Conservation (phyloP, 2,113 vertebrate species). For the Tachysurus fulvidraco region DNA sequence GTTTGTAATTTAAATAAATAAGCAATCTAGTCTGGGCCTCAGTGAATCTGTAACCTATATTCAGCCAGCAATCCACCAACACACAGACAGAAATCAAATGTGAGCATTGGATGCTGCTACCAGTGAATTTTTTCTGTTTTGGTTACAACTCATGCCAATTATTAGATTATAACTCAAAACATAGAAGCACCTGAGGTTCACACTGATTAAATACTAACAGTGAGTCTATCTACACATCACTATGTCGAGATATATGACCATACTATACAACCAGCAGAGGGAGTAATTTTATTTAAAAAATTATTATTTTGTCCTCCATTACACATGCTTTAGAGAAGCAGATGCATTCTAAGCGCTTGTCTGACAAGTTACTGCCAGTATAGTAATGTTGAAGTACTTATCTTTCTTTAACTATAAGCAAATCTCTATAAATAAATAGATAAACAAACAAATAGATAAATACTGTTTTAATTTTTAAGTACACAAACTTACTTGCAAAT, state of each 20-base stretch:
- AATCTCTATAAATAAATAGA: neutral
- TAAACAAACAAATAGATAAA: neutral
- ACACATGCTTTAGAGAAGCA: neutral
- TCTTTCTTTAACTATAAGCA: neutral
- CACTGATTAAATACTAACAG: no score
- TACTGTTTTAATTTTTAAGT: neutral
- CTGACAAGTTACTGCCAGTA: neutral
- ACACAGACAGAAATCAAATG: no score
- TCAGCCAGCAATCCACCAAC: no score
- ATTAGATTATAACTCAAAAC: no score
- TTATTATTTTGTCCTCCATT: neutral
- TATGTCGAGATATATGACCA: neutral
- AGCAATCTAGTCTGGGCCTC: no score
- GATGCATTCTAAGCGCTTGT: neutral
- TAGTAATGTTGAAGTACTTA: neutral
- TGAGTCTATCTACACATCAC: no score
- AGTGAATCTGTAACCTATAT: no score
- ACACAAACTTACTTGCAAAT: neutral
- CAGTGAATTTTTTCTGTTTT: no score
- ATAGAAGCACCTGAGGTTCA: no score
- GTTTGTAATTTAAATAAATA: no score
- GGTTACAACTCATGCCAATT: no score
- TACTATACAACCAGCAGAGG: neutral
- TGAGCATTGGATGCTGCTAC: no score
- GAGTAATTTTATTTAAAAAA: conserved; percentile 1